These are phyloP conservation scores for Phycodurus eques DNA, from an alignment of 2,113 vertebrate genomes.

Conservation along the genomic window DNA sequence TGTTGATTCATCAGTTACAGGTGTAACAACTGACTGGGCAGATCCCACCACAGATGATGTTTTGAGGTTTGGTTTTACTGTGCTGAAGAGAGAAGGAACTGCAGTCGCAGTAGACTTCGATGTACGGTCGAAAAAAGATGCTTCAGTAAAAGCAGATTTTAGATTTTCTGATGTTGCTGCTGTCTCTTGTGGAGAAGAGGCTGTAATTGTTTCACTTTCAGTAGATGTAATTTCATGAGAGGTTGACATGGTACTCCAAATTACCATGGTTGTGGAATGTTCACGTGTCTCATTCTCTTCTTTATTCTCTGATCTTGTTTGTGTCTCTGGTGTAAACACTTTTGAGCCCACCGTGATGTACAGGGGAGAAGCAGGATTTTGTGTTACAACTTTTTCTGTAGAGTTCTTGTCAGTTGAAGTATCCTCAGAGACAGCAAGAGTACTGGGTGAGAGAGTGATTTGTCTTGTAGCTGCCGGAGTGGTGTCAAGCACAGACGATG, in stretches of 20 bases:
- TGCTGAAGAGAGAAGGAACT: slow-evolving; percentile 31
- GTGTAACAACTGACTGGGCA: slow-evolving; percentile 3
- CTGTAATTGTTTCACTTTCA: slow-evolving; percentile 7
- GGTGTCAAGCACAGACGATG: slow-evolving; percentile 1
- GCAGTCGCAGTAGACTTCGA: slow-evolving; percentile 5
- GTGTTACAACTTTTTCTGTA: neutral
- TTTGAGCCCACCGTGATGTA: slow-evolving; percentile 20
- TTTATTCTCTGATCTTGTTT: slow-evolving; percentile 6
- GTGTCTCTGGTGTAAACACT: neutral
- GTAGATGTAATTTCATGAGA: slow-evolving; percentile 16
- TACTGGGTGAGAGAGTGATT: neutral
- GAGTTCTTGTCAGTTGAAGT: neutral
- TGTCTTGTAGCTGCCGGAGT: slow-evolving; percentile 6
- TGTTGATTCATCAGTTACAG: slow-evolving; percentile 18
- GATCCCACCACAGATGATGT: slow-evolving; percentile 10
- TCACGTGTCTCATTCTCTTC: slow-evolving; percentile 15
- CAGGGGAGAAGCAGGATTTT: slow-evolving; percentile 3
- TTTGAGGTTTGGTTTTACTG: slow-evolving; percentile 25
- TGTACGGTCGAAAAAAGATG: slow-evolving; percentile 20
- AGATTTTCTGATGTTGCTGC: slow-evolving; percentile 18
- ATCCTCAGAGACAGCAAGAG: slow-evolving; percentile 10
- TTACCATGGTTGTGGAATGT: neutral
- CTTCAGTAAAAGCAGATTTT: slow-evolving; percentile 13
- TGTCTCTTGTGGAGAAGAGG: slow-evolving; percentile 28
- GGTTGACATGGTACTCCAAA: slow-evolving; percentile 3